Percentiles rank a stretch among this genome's conserved stretches.
Conservation (phyloP, 1,140 invertebrate genomes). For the Eupristina koningsbergeri region DNA sequence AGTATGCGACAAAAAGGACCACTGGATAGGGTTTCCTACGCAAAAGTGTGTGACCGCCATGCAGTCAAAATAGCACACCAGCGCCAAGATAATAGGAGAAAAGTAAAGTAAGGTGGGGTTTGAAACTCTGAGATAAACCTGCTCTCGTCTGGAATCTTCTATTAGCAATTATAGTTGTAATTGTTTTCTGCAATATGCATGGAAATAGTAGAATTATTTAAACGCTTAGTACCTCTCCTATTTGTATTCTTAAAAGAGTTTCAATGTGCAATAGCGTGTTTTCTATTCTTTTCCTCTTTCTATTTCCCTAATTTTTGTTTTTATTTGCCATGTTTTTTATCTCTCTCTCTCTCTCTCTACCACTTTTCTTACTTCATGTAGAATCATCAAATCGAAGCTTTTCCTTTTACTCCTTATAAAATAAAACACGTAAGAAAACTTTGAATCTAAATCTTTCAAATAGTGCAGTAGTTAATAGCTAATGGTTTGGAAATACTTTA, state of each 20-base stretch:
- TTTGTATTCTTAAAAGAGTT: slow-evolving; percentile 17
- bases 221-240: slow-evolving; percentile 58
- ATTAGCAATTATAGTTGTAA: slow-evolving; percentile 75
- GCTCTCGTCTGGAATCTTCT: slow-evolving; percentile 73
- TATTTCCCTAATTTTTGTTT: not conserved
- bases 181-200: slow-evolving; percentile 75
- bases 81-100: not conserved
- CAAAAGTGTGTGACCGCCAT: not conserved
- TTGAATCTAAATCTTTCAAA: slow-evolving; percentile 55
- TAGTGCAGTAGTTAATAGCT: slow-evolving; percentile 59
- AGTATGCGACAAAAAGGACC: not conserved
- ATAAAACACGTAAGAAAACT: slow-evolving; percentile 55
- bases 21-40: no score
- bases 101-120: slow-evolving; percentile 57
- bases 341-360: no score
- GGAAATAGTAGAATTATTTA: slow-evolving; percentile 74
- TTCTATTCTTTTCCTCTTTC: not conserved
- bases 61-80: not conserved
- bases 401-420: slow-evolving; percentile 42
- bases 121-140: slow-evolving; percentile 69
- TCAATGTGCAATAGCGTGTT: not conserved
- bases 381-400: slow-evolving; percentile 6
- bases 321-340: not conserved
- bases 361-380: not conserved
- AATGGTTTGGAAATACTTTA: slow-evolving; percentile 67